Conservation (phyloP, 2,888 invertebrate species). For the Sinotaia quadrata region DNA sequence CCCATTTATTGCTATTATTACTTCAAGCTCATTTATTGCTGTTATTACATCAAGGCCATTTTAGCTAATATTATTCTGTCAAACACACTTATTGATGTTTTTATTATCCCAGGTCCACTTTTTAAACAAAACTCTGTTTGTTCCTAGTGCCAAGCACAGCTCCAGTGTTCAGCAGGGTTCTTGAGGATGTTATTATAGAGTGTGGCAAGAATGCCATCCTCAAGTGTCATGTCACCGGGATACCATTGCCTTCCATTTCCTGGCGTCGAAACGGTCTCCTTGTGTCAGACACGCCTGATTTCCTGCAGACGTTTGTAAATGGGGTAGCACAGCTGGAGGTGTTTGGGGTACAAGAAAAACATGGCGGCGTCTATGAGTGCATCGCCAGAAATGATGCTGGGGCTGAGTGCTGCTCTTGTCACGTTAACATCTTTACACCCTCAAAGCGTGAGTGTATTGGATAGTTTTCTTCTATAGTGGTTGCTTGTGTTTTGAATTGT, state of each 20-base stretch:
- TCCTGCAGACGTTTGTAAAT: constrained; percentile 52
- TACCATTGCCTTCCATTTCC: constrained; percentile 50
- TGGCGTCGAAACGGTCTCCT: constrained; percentile 60
- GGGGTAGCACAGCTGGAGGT: constrained; percentile 55
- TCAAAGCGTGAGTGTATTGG: neutral
- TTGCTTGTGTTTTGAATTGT: neutral
- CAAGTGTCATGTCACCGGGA: constrained; percentile 53
- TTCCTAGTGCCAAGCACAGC: no score
- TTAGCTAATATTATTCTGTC: no score
- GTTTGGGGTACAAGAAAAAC: constrained; percentile 45
- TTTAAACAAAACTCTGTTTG: no score
- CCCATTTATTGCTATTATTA: no score
- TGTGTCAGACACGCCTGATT: constrained; percentile 52
- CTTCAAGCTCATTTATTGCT: no score
- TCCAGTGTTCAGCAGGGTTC: constrained; percentile 40
- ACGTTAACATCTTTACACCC: constrained; percentile 38
- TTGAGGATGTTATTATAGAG: constrained; percentile 41
- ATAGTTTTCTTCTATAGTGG: neutral
- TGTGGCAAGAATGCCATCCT: constrained; percentile 48
- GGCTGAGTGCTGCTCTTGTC: constrained; percentile 49
- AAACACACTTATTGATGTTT: no score
- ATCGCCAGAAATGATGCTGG: constrained; percentile 54
- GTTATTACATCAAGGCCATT: no score
- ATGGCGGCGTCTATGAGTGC: constrained; percentile 60
- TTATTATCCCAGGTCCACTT: no score